Percentiles rank a stretch among this genome's conserved stretches.
Evolutionary conservation across 2,113 vertebrate genomes (phyloP).

Genomic region (Bagarius yarrelli): DNA sequence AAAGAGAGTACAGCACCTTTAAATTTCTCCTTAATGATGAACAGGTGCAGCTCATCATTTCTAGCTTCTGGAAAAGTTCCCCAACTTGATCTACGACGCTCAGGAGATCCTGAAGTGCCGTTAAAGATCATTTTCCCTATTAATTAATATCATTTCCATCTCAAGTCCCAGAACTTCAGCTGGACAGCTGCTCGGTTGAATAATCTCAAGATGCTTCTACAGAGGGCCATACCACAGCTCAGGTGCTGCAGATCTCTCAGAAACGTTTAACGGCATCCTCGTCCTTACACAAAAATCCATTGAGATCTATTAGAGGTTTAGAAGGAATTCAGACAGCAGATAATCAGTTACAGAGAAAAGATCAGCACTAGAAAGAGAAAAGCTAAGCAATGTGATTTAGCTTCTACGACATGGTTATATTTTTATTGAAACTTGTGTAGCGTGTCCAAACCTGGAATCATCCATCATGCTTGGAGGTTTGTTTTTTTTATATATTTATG

Average conservation of each 20-base stretch:
- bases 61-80: not conserved
- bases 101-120: not conserved
- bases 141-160: constrained; percentile 5
- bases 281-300: not conserved
- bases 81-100: not conserved
- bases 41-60: constrained; percentile 7
- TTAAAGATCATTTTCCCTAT: not conserved
- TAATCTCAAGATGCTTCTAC: not conserved
- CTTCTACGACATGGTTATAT: not conserved
- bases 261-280: not conserved
- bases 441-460: too few relatives aligned
- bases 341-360: too few relatives aligned
- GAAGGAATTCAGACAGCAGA: not conserved
- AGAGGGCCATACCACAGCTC: not conserved
- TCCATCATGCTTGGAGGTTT: too few relatives aligned
- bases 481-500: too few relatives aligned
- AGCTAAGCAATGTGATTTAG: not conserved
- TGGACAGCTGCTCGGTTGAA: too few relatives aligned
- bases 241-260: not conserved
- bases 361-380: not conserved
- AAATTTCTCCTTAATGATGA: not conserved
- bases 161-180: not conserved
- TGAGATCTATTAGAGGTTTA: not conserved
- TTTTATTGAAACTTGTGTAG: too few relatives aligned
- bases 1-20: not conserved